Evolutionary conservation across 2,113 vertebrate species (phyloP), one percentile per base, ranked within the genome.

Genomic region (Riparia riparia): DNA sequence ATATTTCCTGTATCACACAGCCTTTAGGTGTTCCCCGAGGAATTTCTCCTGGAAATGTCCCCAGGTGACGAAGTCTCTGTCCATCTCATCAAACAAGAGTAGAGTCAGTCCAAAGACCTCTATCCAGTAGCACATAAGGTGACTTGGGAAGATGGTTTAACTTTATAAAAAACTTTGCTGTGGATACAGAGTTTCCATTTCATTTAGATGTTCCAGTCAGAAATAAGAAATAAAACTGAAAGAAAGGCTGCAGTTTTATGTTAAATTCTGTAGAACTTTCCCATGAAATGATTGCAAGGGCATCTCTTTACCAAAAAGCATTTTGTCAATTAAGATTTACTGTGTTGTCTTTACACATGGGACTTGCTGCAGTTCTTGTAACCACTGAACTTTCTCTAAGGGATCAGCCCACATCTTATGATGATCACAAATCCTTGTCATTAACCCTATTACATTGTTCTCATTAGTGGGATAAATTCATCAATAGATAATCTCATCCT

Each of bases 361-460:
- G 45, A 82, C n/a, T 66, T 1, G 0, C 45, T 34, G 39, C 24
- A 39, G 49, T 61, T 89, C 45, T 71, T 86, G 58, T 0, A 7
- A 80, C 34, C 69, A 50, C 42, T 66, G 63, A 85, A 91, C 73
- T 85, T 92, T 87, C 73, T 89, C 86, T 78, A 51, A 77, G 37
- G 34, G 74, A 77, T 65, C 72, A 88, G 8, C 22, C 41, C 22
- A 51, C 26, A 74, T 51, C 10, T 90, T 88, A 61, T 89, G 58
- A 91, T 63, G 24, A 82, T 54, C 79, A 95, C 74, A 97, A 95
- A 71, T 82, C 31, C 50, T 93, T 61, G 24, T 86, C 65, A 63
- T 74, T 90, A 90, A 92, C 90, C 71, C 78, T 50, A 82, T 95
- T 90, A 84, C 21, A 61, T 86, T 95, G 69, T 81, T 92, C 73